Evolutionary conservation across 2,113 vertebrate genomes (phyloP), one percentile per base, ranked within the genome.

Genomic region (Heterocephalus glaber): DNA sequence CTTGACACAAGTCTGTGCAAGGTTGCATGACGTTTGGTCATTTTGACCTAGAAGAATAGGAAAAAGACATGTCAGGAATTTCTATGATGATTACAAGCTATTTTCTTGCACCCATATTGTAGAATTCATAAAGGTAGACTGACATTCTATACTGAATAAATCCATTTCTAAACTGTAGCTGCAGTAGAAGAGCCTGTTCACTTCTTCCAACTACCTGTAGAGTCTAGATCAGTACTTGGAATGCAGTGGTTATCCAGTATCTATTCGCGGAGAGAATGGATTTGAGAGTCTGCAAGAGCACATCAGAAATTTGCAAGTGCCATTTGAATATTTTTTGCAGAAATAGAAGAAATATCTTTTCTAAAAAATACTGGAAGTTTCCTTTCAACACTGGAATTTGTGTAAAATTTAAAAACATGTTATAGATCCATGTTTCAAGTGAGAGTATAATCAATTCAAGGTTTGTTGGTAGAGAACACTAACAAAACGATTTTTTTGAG

Each of bases 401-500:
- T 96, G 2, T 89, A 44, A 35, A 76, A 28, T 58, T 65, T 22
- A 63, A 88, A 93, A 72, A 11, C 2, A 56, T 84, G 58, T 76
- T 63, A 28, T 74, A 61, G 33, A 58, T 41, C 20, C 4, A 3
- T 63, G 28, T 74, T 94, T 90, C 49, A 76, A 88, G 11, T 68
- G 30, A 60, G 5, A 80, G 9, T n/a, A 0, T 58, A 84, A 63
- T 9, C 16, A 58, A 41, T 2, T 14, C 94, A 16, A 90, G 91
- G 38, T 94, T 89, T 96, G 61, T 97, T 96, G 92, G 82, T 95
- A 95, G 81, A 95, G 41, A 95, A 93, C 35, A 94, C 82, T 97
- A 94, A 97, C 89, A 93, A 97, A 97, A 89, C 90, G 52, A 11
- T 56, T 68, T 92, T 97, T 97, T 94, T 92, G 90, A 94, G 80